These are phyloP conservation scores for Balanococcus diminutus DNA, from an alignment of 2,888 invertebrate genomes.

Conservation along the genomic window DNA sequence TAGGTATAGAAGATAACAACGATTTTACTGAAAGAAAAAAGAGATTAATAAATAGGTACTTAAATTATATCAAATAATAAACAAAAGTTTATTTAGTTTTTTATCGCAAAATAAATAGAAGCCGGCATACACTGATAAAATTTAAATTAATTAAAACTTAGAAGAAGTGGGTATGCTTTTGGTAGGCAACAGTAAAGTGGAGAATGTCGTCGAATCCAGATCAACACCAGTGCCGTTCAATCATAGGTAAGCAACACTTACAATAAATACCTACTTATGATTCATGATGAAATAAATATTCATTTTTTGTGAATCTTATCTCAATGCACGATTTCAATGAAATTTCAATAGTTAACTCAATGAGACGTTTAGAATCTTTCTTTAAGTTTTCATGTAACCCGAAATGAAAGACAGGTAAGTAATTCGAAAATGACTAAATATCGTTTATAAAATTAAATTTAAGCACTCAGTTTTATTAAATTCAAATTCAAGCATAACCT, in stretches of 20 bases:
- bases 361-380: too few species aligned
- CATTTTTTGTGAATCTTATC: background rate
- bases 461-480: too few species aligned
- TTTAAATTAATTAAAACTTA: background rate
- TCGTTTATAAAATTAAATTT: too few species aligned
- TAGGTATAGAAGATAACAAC: background rate
- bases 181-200: background rate
- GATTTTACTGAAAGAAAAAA: background rate
- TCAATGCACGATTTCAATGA: background rate
- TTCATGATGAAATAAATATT: background rate
- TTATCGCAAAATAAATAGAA: constrained; percentile 29
- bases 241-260: background rate
- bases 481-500: too few species aligned
- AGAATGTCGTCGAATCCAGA: background rate
- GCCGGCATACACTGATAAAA: background rate
- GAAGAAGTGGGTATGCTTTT: background rate
- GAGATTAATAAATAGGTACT: constrained; percentile 7
- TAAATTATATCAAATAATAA: constrained; percentile 27
- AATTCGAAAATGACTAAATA: too few species aligned
- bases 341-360: too few species aligned
- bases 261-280: background rate
- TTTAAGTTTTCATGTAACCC: too few species aligned
- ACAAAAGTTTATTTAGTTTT: constrained; percentile 13
- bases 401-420: too few species aligned
- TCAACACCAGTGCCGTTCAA: background rate